Evolutionary conservation across 2,113 vertebrate genomes (phyloP).

Genomic region (Eclectus roratus): DNA sequence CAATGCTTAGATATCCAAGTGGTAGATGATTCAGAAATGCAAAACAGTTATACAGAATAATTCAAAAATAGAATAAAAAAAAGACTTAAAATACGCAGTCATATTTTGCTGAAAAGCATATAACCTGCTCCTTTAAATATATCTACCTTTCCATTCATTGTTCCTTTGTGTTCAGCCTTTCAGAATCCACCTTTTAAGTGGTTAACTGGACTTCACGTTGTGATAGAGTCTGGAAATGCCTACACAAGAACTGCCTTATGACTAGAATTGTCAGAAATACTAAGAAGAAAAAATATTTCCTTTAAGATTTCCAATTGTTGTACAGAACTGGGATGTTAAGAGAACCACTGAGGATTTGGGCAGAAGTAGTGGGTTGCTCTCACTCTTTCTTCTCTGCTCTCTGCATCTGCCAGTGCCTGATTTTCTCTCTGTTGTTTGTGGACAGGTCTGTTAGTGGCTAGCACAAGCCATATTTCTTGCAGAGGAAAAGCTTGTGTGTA

Average conservation of each 20-base stretch:
- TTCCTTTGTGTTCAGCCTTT: not conserved
- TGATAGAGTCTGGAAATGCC: not conserved
- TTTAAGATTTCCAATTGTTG: not conserved
- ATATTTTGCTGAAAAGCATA: not conserved
- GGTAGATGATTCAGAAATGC: constrained; percentile 8
- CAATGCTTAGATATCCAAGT: not conserved
- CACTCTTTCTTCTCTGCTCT: not conserved
- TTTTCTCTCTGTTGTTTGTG: not conserved
- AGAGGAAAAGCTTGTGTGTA: not conserved
- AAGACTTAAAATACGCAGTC: not conserved
- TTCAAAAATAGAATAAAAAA: not conserved
- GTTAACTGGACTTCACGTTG: not conserved
- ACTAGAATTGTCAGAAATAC: not conserved
- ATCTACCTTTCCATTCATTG: not conserved
- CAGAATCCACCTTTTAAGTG: not conserved
- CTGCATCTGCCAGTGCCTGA: not conserved
- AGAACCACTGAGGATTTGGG: not conserved
- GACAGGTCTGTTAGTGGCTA: not conserved
- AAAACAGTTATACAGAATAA: not conserved
- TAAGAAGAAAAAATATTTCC: not conserved
- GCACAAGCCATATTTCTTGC: not conserved
- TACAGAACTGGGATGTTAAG: not conserved
- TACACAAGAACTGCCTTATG: not conserved
- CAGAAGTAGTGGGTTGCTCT: not conserved
- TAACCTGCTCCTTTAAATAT: not conserved